phyloP scores from a whole-genome alignment of 2,888 invertebrate species.

The Euphydryas editha region DNA sequence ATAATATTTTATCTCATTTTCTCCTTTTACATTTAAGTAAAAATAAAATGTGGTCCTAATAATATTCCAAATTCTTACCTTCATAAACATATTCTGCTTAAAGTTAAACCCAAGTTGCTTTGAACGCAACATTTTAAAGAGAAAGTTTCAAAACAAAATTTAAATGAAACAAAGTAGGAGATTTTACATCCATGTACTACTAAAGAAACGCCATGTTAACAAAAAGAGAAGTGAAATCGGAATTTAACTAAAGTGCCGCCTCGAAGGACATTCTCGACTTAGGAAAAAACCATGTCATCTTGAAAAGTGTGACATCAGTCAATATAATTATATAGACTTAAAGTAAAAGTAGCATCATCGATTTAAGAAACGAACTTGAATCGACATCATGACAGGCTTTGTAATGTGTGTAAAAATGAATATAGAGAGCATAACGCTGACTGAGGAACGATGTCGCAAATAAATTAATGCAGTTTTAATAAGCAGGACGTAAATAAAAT shows the following conservation, averaged over 20 bases:
- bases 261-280: conserved; percentile 27
- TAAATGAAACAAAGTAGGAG: conserved; percentile 1
- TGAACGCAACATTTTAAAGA: not conserved
- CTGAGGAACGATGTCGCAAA: conserved; percentile 18
- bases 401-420: conserved; percentile 31
- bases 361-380: conserved; percentile 59
- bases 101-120: not conserved
- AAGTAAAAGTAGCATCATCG: conserved; percentile 65
- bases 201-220: conserved; percentile 24
- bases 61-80: too few species aligned
- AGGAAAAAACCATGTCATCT: conserved; percentile 31
- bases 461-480: not conserved
- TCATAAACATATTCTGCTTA: not conserved
- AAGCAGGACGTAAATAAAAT: not conserved
- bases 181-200: conserved; percentile 6
- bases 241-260: conserved; percentile 26
- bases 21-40: too few species aligned
- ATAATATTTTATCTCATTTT: too few species aligned
- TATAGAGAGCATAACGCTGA: conserved; percentile 20
- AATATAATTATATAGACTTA: conserved; percentile 43
- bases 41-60: too few species aligned
- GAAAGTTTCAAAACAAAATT: conserved; percentile 6
- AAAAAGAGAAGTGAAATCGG: conserved; percentile 31
- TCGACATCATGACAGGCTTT: conserved; percentile 45
- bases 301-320: conserved; percentile 67